Evolutionary conservation across 2,888 invertebrate genomes (phyloP), one percentile per base, ranked within the genome.

Genomic region (Coecobrya sp.): DNA sequence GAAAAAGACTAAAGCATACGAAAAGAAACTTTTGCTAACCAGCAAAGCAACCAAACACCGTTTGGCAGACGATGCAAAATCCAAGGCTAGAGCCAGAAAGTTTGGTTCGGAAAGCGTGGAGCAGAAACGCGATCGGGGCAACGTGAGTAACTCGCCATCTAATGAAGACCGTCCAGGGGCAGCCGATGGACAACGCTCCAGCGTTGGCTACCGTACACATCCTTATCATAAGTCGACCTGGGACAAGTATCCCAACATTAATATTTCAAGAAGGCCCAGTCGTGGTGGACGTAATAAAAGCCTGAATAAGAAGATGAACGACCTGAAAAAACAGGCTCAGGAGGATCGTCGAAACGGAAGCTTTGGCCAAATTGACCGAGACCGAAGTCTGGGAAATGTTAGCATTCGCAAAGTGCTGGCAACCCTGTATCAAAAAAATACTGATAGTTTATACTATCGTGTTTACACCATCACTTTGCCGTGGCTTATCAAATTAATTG

Each of bases 211-310:
- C 16, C 85, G 90, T 0, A 90, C 73, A 25, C 90, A 90, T 25
- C 90, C 90, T 3, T 86, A 36, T 25, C 90, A 90, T 65, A 85
- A 90, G 25, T 49, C 76, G 10, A 19, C 45, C 0, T 90, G 86
- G 90, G 86, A 73, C 3, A 76, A 79, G n/a, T 90, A 86, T 52
- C 86, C 90, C n/a, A 62, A n/a, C 19, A 79, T 86, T 5, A 42
- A 22, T 11, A 76, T 90, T n/a, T 65, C 89, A 0, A 52, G 73
- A 11, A 7, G 5, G 16, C 0, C 65, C 16, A 86, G 25, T 5
- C 49, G n/a, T n/a, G 68, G 2, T 27, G 68, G 42, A 16, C n/a
- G 11, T 1, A 27, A 16, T 3, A 62, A 25, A 68, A 65, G n/a
- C 36, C 27, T 42, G n/a, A 59, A 36, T 16, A 82, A 45, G 27